A percentile compares a stretch with the other conserved stretches of the same genome.
Conservation (phyloP, 1,140 invertebrate species). For the Anastrepha obliqua region DNA sequence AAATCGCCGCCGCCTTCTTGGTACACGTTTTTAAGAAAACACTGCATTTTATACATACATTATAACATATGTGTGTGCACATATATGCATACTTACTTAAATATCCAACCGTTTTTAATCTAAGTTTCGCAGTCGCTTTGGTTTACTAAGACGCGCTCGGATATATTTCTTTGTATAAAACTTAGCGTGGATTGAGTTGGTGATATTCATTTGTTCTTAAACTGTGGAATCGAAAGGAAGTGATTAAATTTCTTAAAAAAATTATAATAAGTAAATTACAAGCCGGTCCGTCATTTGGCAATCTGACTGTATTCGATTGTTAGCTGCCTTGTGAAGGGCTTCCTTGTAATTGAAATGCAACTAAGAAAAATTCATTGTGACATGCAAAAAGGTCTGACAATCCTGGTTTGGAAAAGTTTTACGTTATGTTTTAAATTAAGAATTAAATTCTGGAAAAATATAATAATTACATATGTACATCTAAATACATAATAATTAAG, state of each 20-base stretch:
- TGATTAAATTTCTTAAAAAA: neutral
- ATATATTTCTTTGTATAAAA: neutral
- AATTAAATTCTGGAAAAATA: no score
- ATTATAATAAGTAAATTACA: constrained; percentile 60
- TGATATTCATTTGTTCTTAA: neutral
- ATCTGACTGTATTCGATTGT: constrained; percentile 66
- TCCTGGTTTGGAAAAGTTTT: no score
- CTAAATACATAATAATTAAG: no score
- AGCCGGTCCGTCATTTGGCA: constrained; percentile 71
- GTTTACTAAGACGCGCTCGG: neutral
- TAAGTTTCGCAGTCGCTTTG: neutral
- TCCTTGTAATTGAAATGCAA: constrained; percentile 68
- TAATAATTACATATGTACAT: no score
- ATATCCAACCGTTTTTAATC: constrained; percentile 11
- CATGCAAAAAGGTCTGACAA: no score
- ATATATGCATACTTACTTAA: neutral
- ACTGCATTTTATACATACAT: neutral
- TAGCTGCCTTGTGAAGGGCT: constrained; percentile 74
- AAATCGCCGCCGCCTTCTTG: neutral
- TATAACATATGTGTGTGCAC: neutral
- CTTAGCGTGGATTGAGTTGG: neutral
- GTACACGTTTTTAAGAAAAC: neutral
- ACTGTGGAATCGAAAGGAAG: neutral
- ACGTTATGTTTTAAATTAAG: no score
- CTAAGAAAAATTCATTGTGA: neutral